These are phyloP conservation scores for Perdita meconis DNA, from an alignment of 2,888 invertebrate species.

Conservation along the genomic window DNA sequence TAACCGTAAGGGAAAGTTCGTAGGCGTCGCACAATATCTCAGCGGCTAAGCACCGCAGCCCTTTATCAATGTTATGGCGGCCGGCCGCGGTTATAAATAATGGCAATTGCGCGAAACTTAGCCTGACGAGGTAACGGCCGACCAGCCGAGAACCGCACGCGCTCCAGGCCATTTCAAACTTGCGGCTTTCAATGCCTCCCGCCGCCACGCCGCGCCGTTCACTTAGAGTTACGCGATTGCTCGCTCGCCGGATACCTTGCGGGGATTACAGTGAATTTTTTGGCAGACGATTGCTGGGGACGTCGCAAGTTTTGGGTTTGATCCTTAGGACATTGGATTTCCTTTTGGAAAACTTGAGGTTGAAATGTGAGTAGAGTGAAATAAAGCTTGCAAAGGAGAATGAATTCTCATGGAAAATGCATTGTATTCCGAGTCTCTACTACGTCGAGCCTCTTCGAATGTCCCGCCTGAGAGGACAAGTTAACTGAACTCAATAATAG, in stretches of 20 bases:
- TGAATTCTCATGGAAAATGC: no score
- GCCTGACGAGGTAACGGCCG: constrained; percentile 63
- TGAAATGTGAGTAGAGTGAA: no score
- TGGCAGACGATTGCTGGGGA: neutral
- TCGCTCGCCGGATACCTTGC: constrained; percentile 1
- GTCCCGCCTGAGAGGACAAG: no score
- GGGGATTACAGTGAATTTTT: neutral
- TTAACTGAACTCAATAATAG: no score
- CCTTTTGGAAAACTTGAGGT: neutral
- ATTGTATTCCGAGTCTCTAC: no score
- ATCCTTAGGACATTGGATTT: neutral
- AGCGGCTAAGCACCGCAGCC: constrained; percentile 75
- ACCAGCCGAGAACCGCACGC: constrained; percentile 57
- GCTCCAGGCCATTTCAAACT: constrained; percentile 62
- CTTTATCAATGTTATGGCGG: constrained; percentile 82
- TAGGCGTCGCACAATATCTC: constrained; percentile 76
- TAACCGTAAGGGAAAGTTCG: constrained; percentile 56
- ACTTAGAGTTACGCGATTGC: constrained; percentile 36
- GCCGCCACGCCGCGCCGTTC: constrained; percentile 45
- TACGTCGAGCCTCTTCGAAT: no score
- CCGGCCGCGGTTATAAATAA: constrained; percentile 81
- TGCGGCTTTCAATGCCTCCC: constrained; percentile 63
- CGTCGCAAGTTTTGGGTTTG: neutral
- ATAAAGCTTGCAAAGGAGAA: no score
- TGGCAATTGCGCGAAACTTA: constrained; percentile 77